phyloP scores from a whole-genome alignment of 2,113 vertebrate species.

The Circaetus gallicus region DNA sequence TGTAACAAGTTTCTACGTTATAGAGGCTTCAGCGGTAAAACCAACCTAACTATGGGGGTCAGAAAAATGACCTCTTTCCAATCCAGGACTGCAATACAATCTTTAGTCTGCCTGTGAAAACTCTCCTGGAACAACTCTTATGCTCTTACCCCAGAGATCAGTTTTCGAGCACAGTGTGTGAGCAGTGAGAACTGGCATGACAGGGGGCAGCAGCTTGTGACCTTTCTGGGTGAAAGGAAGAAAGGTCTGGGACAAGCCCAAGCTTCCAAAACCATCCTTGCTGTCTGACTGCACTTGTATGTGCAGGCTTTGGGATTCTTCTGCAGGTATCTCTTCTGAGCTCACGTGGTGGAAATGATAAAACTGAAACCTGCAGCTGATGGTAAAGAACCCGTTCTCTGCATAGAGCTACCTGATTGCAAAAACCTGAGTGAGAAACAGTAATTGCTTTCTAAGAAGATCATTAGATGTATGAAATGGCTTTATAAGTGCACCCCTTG shows the following conservation, averaged over 20 bases:
- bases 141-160: not conserved
- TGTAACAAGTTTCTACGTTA: not conserved
- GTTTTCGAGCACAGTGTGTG: rapidly evolving
- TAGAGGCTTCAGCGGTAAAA: not conserved
- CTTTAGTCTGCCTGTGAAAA: not conserved
- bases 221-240: not conserved
- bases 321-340: not conserved
- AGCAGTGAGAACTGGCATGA: not conserved
- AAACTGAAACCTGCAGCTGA: not conserved
- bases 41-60: not conserved
- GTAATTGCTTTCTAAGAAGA: not conserved
- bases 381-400: not conserved
- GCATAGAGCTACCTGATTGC: not conserved
- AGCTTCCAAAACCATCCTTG: not conserved
- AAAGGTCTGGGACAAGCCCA: not conserved
- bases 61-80: conserved; percentile 2
- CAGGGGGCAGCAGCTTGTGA: not conserved
- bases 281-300: not conserved
- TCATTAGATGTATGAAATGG: not conserved
- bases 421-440: not conserved
- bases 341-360: not conserved
- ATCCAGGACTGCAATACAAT: not conserved
- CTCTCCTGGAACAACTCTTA: not conserved
- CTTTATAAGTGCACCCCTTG: not conserved
- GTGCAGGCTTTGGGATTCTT: not conserved